These are phyloP conservation scores for Oryzias dopingdopingensis DNA, from an alignment of 2,797 vertebrate species.

Conservation along the genomic window DNA sequence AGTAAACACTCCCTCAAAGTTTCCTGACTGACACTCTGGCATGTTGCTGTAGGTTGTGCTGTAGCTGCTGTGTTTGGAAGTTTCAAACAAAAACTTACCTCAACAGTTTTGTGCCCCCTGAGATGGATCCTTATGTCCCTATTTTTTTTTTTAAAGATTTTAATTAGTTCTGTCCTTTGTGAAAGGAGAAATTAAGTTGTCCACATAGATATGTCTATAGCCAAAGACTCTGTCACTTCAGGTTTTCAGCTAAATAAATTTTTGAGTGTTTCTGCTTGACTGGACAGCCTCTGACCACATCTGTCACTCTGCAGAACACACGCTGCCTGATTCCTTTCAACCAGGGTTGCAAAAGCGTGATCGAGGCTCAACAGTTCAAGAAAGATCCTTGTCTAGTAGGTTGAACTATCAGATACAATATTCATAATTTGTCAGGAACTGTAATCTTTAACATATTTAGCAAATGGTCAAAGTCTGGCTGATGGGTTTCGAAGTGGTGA, in stretches of 20 bases:
- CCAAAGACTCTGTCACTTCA: slow-evolving; percentile 52
- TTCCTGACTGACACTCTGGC: slow-evolving; percentile 20
- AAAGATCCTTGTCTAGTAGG: slow-evolving; percentile 4
- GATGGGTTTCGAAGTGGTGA: no score
- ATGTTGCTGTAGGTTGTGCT: slow-evolving; percentile 38
- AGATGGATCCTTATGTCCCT: no score
- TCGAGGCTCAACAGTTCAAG: not conserved
- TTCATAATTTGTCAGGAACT: no score
- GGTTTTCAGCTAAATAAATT: slow-evolving; percentile 45
- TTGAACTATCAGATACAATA: not conserved
- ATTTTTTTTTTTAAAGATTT: no score
- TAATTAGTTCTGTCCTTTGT: no score
- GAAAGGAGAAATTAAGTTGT: no score
- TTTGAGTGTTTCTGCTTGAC: slow-evolving; percentile 64
- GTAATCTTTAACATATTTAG: no score
- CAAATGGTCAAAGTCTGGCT: no score
- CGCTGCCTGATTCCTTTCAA: slow-evolving; percentile 39
- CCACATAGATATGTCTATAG: slow-evolving; percentile 28
- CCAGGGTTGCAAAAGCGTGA: slow-evolving; percentile 19
- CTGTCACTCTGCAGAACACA: slow-evolving; percentile 61
- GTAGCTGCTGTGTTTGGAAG: no score
- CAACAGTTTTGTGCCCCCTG: no score
- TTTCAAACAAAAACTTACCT: no score
- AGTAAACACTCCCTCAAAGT: slow-evolving; percentile 48
- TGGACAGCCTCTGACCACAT: slow-evolving; percentile 62